Evolutionary conservation across 2,888 invertebrate species (phyloP).

Genomic region (Polyommatus icarus): DNA sequence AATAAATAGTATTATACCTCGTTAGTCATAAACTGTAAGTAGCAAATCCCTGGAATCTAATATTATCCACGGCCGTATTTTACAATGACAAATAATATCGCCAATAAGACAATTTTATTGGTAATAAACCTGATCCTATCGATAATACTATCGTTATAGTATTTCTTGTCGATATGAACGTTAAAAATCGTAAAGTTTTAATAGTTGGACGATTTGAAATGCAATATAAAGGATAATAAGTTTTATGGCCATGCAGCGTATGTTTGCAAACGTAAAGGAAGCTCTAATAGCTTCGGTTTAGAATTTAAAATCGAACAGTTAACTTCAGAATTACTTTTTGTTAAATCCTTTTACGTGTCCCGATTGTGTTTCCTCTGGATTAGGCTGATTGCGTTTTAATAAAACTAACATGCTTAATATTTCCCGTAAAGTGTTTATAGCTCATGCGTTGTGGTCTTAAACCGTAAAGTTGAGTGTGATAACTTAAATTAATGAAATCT

Average conservation of each 20-base stretch:
- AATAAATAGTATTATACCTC: neutral
- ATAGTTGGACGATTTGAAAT: slow-evolving; percentile 49
- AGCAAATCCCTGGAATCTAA: neutral
- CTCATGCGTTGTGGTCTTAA: neutral
- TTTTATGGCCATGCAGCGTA: slow-evolving; percentile 39
- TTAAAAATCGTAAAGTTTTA: slow-evolving; percentile 64
- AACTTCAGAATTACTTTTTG: slow-evolving; percentile 12
- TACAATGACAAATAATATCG: slow-evolving; percentile 18
- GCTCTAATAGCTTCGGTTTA: neutral
- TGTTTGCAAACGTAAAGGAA: neutral
- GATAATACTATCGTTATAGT: slow-evolving; percentile 23
- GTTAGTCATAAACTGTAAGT: slow-evolving; percentile 4
- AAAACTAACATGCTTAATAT: slow-evolving; percentile 14
- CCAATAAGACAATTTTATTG: slow-evolving; percentile 23
- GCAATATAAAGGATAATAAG: slow-evolving; percentile 44
- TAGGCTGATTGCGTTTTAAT: slow-evolving; percentile 26
- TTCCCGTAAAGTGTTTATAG: neutral
- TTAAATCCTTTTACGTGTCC: slow-evolving; percentile 30
- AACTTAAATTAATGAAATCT: neutral
- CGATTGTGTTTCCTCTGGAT: slow-evolving; percentile 30
- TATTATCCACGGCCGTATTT: slow-evolving; percentile 9
- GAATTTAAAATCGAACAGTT: neutral
- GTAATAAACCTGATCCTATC: slow-evolving; percentile 25
- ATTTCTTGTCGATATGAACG: slow-evolving; percentile 51
- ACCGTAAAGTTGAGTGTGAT: neutral